Conservation (phyloP, 2,888 invertebrate species). For the Hirtodrosophila histrioides region DNA sequence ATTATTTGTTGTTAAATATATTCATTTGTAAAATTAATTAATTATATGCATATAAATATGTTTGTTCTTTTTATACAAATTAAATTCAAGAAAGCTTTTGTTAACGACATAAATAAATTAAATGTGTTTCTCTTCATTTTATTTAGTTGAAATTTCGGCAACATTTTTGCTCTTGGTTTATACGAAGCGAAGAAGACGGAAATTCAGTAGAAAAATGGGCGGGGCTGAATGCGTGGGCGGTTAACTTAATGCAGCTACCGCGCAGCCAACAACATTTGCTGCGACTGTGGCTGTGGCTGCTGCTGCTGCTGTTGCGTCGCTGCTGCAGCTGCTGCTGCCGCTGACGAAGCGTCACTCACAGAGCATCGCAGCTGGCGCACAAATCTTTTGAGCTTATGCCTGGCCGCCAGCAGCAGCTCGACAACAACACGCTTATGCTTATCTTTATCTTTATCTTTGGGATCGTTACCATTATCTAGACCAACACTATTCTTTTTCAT, state of each 20-base stretch:
- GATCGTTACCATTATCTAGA: conserved; percentile 12
- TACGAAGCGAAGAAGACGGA: conserved; percentile 74
- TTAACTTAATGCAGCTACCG: conserved; percentile 78
- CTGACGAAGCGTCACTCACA: conserved; percentile 21
- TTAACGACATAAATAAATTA: conserved; percentile 70
- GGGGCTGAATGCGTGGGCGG: conserved; percentile 50
- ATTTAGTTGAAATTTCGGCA: conserved; percentile 19
- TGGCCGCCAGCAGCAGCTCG: conserved; percentile 26
- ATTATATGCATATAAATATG: conserved; percentile 43
- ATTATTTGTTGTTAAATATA: conserved; percentile 9
- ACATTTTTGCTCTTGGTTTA: conserved; percentile 8
- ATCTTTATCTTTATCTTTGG: conserved; percentile 24
- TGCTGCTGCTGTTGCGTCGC: conserved; percentile 20
- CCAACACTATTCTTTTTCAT: conserved; percentile 10
- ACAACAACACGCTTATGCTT: conserved; percentile 10
- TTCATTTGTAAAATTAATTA: conserved; percentile 36
- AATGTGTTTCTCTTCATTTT: conserved; percentile 33
- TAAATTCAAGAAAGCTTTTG: conserved; percentile 78
- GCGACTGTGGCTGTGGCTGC: conserved; percentile 26
- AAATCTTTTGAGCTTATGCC: conserved; percentile 28
- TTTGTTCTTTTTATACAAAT: conserved; percentile 64
- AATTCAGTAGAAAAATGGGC: conserved; percentile 65
- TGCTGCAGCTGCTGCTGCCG: conserved; percentile 16
- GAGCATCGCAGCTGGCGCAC: conserved; percentile 42
- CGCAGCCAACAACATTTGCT: conserved; percentile 49